These are phyloP conservation scores for Chrysogorgia sp. DNA, from an alignment of 92 coral and sea anemone genomes.

Conservation along the genomic window DNA sequence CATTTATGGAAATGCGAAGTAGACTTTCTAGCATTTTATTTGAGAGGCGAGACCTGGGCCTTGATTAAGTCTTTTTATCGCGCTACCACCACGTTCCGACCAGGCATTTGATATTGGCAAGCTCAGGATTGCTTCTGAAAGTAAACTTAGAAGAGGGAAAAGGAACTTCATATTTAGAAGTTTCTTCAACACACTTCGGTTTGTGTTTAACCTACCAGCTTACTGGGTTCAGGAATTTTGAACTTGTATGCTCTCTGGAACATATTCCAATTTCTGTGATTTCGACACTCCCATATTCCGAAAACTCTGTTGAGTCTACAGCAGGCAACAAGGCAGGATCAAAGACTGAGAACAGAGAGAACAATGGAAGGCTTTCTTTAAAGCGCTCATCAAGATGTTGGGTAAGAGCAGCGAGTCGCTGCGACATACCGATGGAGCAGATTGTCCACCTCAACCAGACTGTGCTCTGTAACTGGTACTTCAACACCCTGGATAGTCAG, in stretches of 20 bases:
- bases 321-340: slow-evolving; percentile 45
- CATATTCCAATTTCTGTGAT: slow-evolving; percentile 26
- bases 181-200: slow-evolving; percentile 25
- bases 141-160: slow-evolving; percentile 26
- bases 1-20: slow-evolving; percentile 46
- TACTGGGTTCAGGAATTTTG: slow-evolving; percentile 25
- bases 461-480: slow-evolving; percentile 12
- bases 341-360: slow-evolving; percentile 35
- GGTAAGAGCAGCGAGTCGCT: slow-evolving; percentile 46
- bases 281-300: slow-evolving; percentile 42
- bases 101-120: slow-evolving; percentile 51
- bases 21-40: slow-evolving; percentile 50
- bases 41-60: slow-evolving; percentile 31
- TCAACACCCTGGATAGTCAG: slow-evolving; percentile 39
- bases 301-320: slow-evolving; percentile 32
- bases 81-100: slow-evolving; percentile 40
- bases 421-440: slow-evolving; percentile 35
- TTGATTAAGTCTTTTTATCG: slow-evolving; percentile 48
- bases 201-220: slow-evolving; percentile 42
- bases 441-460: slow-evolving; percentile 42
- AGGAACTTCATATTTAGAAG: neutral
- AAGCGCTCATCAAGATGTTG: slow-evolving; percentile 46
- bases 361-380: slow-evolving; percentile 41
- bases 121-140: slow-evolving; percentile 29
- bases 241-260: slow-evolving; percentile 23